Base-by-base conservation (phyloP, 2,113 vertebrate genomes). In the Anseranas semipalmata region DNA sequence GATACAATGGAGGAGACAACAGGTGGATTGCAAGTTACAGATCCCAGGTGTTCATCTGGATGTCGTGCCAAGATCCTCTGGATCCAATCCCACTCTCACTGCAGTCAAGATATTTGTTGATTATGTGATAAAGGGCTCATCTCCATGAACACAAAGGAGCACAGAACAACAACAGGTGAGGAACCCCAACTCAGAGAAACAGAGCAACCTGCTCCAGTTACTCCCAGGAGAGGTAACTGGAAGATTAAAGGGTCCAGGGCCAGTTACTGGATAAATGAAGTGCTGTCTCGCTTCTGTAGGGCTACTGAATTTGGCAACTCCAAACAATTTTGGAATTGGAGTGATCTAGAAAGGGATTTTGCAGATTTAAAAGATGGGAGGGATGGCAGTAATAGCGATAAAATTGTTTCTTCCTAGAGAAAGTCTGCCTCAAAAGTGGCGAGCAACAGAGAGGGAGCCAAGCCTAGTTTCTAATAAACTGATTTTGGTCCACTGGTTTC, bases 211-310 rank as follows among this genome's bases (percentile, higher is more conserved):
- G 22, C 12, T 22, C 58, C 21, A 14, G 33, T 35, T 60, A 22
- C n/a, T 65, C 25, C 16, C 17, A 41, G 11, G 37, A 12, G 50
- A 37, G 24, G 18, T 19, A 28, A 14, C 45, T 12, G 71, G 15
- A 41, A 37, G 11, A 9, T 16, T 10, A 7, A 37, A 55, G 22
- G 9, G 27, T 13, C 43, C 48, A 30, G 58, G 48, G 15, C 6
- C 21, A 50, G 59, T 6, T 35, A 0, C 45, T 27, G 30, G 52
- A 2, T 8, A 43, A 45, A 4, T 1, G 5, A 22, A 46, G 19
- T n/a, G 30, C 37, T 72, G 20, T 18, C 68, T 27, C n/a, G 59
- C 52, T 46, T 41, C 41, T 52, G 17, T 35, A 35, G 33, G 15
- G 37, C 46, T 75, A 2, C 41, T 78, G 52, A 17, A 50, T 10